Evolutionary conservation across 2,113 vertebrate genomes (phyloP).

Genomic region (Pollachius pollachius): DNA sequence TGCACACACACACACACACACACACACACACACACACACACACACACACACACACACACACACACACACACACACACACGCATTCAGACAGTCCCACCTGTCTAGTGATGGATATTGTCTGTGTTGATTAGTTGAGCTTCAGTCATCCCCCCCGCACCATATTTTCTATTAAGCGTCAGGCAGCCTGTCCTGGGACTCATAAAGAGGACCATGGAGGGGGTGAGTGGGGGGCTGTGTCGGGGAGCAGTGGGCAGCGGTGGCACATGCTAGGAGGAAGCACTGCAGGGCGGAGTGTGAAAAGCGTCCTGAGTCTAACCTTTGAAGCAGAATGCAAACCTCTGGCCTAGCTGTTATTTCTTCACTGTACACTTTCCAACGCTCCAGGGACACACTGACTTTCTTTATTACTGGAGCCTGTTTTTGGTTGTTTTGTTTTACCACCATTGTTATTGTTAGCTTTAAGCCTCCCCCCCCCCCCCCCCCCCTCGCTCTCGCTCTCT

Average conservation of each 20-base stretch:
- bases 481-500: too few species aligned
- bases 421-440: too few species aligned
- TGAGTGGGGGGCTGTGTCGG: background rate
- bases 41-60: slow-evolving; percentile 23
- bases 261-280: background rate
- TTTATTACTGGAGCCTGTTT: too few species aligned
- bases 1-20: slow-evolving; percentile 7
- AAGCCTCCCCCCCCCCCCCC: too few species aligned
- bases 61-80: slow-evolving; percentile 25
- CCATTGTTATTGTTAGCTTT: too few species aligned
- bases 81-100: slow-evolving; percentile 48
- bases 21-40: slow-evolving; percentile 36
- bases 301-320: background rate
- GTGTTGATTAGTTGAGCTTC: slow-evolving; percentile 68
- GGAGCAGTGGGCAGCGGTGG: background rate
- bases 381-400: too few species aligned
- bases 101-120: slow-evolving; percentile 65
- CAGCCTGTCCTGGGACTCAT: slow-evolving; percentile 42
- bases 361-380: too few species aligned
- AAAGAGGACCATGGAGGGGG: slow-evolving; percentile 32
- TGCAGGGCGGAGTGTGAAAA: background rate
- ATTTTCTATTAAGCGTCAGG: slow-evolving; percentile 61
- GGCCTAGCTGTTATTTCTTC: background rate
- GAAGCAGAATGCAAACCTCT: background rate
- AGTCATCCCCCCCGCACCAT: slow-evolving; percentile 55